Conservation (phyloP, 2,888 invertebrate genomes). For the Steinernema hermaphroditum region DNA sequence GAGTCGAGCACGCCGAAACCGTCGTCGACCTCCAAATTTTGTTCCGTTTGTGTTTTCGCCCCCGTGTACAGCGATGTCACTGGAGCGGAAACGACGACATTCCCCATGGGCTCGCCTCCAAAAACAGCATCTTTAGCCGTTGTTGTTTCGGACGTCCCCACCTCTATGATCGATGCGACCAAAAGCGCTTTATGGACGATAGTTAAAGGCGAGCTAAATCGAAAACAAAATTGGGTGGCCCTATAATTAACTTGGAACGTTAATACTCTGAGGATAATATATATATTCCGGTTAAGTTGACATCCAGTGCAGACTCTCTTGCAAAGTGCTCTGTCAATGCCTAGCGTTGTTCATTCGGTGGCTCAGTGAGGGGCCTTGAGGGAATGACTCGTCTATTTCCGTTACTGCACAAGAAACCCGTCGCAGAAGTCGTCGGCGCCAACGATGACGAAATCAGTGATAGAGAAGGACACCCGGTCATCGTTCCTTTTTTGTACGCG, state of each 20-base stretch:
- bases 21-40: too few relatives aligned
- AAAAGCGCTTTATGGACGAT: background rate
- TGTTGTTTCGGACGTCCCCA: background rate
- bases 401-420: background rate
- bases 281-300: too few relatives aligned
- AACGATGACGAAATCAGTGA: constrained; percentile 22
- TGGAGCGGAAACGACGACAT: constrained; percentile 18
- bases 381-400: background rate
- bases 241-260: background rate
- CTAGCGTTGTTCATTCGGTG: too few relatives aligned
- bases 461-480: background rate
- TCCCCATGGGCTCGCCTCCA: constrained; percentile 1
- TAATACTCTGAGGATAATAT: too few relatives aligned
- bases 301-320: too few relatives aligned
- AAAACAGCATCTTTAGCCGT: constrained; percentile 22
- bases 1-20: too few relatives aligned
- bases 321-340: too few relatives aligned
- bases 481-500: background rate
- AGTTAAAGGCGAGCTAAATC: background rate
- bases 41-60: background rate
- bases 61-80: background rate
- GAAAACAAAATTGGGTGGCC: background rate
- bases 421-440: background rate
- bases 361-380: too few relatives aligned
- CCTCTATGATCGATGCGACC: background rate